Evolutionary conservation across 2,888 invertebrate genomes (phyloP).

Genomic region (Neoitamus cyanurus): DNA sequence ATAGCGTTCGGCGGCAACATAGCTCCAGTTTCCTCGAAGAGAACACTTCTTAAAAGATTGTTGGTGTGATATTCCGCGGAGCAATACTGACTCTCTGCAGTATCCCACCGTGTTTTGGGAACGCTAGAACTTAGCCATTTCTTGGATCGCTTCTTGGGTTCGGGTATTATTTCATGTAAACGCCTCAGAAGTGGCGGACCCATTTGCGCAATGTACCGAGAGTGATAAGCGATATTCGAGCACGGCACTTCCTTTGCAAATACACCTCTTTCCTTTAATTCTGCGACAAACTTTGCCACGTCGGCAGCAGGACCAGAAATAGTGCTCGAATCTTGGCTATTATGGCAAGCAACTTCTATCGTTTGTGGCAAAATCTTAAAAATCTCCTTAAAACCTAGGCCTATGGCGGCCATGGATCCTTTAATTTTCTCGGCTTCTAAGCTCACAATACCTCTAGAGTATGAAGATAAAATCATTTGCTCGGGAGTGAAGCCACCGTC

Average conservation of each 20-base stretch:
- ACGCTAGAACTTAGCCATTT: conserved; percentile 91
- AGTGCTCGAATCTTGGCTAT: conserved; percentile 86
- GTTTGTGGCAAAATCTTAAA: conserved; percentile 75
- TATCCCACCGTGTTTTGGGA: conserved; percentile 77
- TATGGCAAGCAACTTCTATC: conserved; percentile 89
- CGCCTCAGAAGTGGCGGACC: conserved; percentile 76
- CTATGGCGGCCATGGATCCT: conserved; percentile 92
- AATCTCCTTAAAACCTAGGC: conserved; percentile 72
- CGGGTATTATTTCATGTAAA: conserved; percentile 73
- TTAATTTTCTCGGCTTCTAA: conserved; percentile 75
- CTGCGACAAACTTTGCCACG: conserved; percentile 74
- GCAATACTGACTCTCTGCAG: conserved; percentile 70
- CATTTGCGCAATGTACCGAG: conserved; percentile 78
- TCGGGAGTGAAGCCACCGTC: conserved; percentile 91
- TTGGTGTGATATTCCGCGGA: conserved; percentile 92
- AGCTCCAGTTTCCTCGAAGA: conserved; percentile 73
- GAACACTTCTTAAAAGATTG: conserved; percentile 74
- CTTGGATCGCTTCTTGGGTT: conserved; percentile 74
- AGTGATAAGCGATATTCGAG: conserved; percentile 91
- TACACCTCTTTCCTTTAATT: conserved; percentile 76
- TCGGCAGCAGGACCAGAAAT: conserved; percentile 85
- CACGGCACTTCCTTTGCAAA: conserved; percentile 88
- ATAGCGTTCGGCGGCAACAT: conserved; percentile 74
- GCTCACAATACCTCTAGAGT: conserved; percentile 83
- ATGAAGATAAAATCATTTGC: conserved; percentile 86